These are phyloP conservation scores for Guaruba guarouba DNA, from an alignment of 2,113 vertebrate species.

Conservation along the genomic window DNA sequence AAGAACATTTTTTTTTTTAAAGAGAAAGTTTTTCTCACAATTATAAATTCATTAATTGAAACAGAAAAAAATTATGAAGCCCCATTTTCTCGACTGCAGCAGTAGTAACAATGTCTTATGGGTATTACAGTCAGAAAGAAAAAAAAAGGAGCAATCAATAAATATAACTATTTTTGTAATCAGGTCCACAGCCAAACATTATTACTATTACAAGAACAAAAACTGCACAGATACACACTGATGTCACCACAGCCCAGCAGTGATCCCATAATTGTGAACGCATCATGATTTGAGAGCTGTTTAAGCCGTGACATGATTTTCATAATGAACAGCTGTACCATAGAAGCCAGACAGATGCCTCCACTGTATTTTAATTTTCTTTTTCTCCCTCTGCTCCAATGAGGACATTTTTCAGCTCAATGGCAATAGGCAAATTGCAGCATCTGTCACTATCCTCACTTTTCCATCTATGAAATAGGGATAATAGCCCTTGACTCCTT, in stretches of 20 bases:
- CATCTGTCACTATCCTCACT: not conserved
- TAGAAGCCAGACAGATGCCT: not conserved
- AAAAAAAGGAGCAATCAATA: not conserved
- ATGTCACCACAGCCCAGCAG: not conserved
- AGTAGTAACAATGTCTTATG: not conserved
- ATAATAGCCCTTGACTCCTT: not conserved
- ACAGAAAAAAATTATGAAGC: not conserved
- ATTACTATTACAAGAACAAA: not conserved
- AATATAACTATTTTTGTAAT: not conserved
- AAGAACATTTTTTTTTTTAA: not conserved
- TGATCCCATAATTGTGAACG: not conserved
- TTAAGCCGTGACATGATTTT: constrained; percentile 9
- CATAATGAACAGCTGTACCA: not conserved
- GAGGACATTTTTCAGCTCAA: constrained; percentile 2
- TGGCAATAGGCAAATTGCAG: not conserved
- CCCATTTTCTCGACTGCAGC: not conserved
- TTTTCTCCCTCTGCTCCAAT: not conserved
- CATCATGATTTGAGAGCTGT: not conserved
- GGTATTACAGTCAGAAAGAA: not conserved
- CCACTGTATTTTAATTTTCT: not conserved
- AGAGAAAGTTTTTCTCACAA: not conserved
- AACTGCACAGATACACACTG: not conserved
- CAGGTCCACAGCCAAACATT: not conserved
- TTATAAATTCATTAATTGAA: not conserved
- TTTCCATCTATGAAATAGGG: not conserved